phyloP scores from a whole-genome alignment of 2,113 vertebrate genomes.

The Peromyscus polionotus region DNA sequence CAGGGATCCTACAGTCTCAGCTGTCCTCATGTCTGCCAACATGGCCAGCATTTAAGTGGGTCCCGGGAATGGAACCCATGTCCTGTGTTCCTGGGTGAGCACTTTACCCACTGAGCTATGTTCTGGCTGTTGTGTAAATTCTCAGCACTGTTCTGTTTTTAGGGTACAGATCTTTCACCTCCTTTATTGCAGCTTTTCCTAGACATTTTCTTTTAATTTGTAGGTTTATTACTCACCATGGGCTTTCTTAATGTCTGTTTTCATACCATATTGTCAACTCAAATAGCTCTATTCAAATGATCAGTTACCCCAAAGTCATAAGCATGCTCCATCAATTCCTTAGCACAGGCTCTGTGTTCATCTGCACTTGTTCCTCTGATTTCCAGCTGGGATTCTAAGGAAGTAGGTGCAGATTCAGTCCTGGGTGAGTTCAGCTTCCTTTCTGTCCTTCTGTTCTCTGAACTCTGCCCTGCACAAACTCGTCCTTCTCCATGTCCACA shows the following conservation, averaged over 20 bases:
- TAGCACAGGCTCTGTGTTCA: background rate
- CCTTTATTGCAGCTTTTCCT: accelerated
- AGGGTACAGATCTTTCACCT: too few relatives aligned
- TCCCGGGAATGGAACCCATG: background rate
- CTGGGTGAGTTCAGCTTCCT: background rate
- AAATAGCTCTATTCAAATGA: background rate
- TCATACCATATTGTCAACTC: background rate
- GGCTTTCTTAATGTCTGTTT: too few relatives aligned
- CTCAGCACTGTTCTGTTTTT: too few relatives aligned
- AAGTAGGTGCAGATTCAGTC: background rate
- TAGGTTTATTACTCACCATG: too few relatives aligned
- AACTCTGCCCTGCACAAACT: background rate
- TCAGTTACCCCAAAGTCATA: background rate
- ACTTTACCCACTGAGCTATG: too few relatives aligned
- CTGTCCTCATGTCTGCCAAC: too few relatives aligned
- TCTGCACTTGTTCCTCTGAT: background rate
- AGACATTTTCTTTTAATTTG: background rate
- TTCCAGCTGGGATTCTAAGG: background rate
- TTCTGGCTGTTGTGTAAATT: too few relatives aligned
- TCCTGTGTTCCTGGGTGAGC: too few relatives aligned
- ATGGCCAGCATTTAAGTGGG: background rate
- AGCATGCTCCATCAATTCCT: background rate
- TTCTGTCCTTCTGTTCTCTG: background rate
- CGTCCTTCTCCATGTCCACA: background rate
- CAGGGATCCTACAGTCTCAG: background rate